Evolutionary conservation across 2,888 invertebrate species (phyloP), one percentile per base, ranked within the genome.

Genomic region (Eurytoma californica): DNA sequence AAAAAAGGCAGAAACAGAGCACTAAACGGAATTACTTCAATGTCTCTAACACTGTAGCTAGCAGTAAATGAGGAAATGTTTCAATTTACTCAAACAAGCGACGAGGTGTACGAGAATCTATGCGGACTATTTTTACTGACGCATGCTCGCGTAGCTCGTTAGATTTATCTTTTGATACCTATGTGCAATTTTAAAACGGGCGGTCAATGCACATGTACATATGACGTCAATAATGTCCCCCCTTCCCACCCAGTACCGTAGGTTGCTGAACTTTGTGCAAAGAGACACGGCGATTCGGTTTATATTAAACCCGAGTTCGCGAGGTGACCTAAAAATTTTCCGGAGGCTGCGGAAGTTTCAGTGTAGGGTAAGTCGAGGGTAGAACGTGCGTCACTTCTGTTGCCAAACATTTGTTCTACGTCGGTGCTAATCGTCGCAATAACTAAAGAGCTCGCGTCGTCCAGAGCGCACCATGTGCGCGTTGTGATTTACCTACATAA

Each of bases 221-320:
- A 69, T 65, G 16, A 30, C 18, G n/a, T 47, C 67, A 20, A 73
- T 72, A 70, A 67, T 49, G 20, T n/a, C n/a, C n/a, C n/a, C n/a
- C n/a, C n/a, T n/a, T n/a, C 67, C 55, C 49, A 39, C 65, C 60
- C 60, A 51, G 9, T 28, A 24, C 53, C 39, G 39, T 39, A 9
- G 39, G 39, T 9, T 39, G 39, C 9, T 39, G 39, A 39, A 39
- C 9, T 39, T 39, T 39, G 9, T 39, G 39, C 7, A 39, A 9
- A 1, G 39, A 39, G 39, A 39, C 39, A 39, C 9, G 1, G 39
- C 39, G 39, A 39, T 53, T 51, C 79, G 85, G 86, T 88, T 88
- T 86, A 87, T 85, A 87, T 87, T 87, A 85, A 87, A 86, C 86
- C 86, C 82, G 70, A 80, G 77, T 69, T 75, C 68, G 77, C 57